These are phyloP conservation scores for Amia ocellicauda DNA, from an alignment of 2,113 vertebrate species.

Conservation along the genomic window DNA sequence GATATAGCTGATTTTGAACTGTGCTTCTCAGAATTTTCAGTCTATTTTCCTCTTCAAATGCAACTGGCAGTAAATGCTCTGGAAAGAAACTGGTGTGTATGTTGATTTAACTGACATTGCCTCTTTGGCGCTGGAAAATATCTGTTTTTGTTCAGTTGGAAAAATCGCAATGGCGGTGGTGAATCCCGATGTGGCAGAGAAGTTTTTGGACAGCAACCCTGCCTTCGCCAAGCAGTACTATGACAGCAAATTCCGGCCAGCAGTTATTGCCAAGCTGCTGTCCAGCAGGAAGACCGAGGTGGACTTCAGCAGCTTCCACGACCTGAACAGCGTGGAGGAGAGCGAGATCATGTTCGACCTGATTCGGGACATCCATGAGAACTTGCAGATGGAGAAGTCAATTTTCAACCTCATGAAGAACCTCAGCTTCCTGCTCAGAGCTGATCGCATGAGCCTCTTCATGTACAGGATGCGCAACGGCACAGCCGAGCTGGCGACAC, in stretches of 20 bases:
- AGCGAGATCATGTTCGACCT: constrained; percentile 83
- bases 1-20: constrained; percentile 14
- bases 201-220: constrained; percentile 79
- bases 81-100: too few species aligned
- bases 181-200: constrained; percentile 71
- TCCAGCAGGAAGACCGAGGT: constrained; percentile 49
- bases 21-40: too few species aligned
- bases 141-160: too few species aligned
- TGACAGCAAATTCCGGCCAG: constrained; percentile 63
- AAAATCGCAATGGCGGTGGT: constrained; percentile 52
- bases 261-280: constrained; percentile 70
- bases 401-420: constrained; percentile 77
- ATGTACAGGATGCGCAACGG: constrained; percentile 82
- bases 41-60: too few species aligned
- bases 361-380: constrained; percentile 79
- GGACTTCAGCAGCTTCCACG: constrained; percentile 60
- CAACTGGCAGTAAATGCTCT: too few species aligned
- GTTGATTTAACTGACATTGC: too few species aligned
- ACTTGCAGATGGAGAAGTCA: constrained; percentile 72
- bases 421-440: constrained; percentile 73
- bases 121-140: too few species aligned
- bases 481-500: constrained; percentile 75
- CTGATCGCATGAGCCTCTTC: constrained; percentile 83
- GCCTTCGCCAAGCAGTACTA: constrained; percentile 78
- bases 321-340: constrained; percentile 69